Evolutionary conservation across 1,140 invertebrate genomes (phyloP).

Genomic region (Caenorhabditis inopinata): DNA sequence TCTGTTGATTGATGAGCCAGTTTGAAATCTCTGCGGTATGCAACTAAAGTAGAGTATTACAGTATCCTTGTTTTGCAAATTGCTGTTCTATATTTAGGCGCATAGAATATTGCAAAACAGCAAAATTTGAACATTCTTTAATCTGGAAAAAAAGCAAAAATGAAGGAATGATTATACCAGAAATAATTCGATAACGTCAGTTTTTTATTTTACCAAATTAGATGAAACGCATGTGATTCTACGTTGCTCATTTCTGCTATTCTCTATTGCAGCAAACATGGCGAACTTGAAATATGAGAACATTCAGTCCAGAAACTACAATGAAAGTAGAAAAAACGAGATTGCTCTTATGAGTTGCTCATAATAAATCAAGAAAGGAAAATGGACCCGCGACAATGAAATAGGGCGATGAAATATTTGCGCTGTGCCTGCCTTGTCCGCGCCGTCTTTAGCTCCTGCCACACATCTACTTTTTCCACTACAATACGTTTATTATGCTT

Average conservation of each 20-base stretch:
- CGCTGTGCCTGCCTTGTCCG: neutral
- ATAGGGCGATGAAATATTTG: neutral
- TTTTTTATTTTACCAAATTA: no score
- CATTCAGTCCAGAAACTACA: neutral
- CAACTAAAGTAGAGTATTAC: no score
- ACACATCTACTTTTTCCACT: conserved; percentile 12
- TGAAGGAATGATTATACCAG: no score
- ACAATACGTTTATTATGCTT: conserved; percentile 1
- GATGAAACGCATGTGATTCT: neutral
- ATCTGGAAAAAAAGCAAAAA: no score
- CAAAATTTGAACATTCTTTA: no score
- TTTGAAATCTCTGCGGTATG: no score
- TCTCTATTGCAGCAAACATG: neutral
- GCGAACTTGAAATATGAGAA: conserved; percentile 4
- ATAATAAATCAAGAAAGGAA: conserved; percentile 25
- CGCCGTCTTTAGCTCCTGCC: neutral
- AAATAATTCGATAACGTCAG: no score
- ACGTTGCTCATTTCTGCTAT: neutral
- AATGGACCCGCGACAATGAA: conserved; percentile 15
- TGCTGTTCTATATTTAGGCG: no score
- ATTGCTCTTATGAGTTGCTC: conserved; percentile 5
- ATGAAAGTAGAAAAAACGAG: neutral
- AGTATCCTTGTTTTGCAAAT: no score
- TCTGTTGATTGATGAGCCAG: no score
- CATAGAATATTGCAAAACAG: no score